Evolutionary conservation across 1,140 invertebrate genomes (phyloP).

Genomic region (Heterodera schachtii): DNA sequence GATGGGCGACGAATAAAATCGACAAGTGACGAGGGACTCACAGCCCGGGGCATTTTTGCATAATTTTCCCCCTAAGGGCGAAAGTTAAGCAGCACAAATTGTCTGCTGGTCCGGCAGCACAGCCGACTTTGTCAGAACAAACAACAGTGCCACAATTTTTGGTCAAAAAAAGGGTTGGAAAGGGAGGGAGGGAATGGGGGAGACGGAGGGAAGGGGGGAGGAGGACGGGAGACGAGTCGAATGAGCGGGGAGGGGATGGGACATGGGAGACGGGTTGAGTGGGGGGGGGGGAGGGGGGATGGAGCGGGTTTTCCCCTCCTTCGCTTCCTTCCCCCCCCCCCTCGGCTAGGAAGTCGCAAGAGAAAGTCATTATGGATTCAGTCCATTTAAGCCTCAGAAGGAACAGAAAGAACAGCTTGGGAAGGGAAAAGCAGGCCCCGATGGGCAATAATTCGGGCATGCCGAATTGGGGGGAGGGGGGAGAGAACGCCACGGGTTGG

Average conservation of each 20-base stretch:
- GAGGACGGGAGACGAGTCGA: not conserved
- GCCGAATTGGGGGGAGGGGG: not conserved
- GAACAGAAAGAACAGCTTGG: not conserved
- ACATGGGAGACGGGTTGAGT: not conserved
- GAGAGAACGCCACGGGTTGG: not conserved
- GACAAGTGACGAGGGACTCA: not conserved
- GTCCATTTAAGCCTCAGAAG: slow-evolving; percentile 6
- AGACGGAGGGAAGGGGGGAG: not conserved
- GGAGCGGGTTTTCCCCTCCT: not conserved
- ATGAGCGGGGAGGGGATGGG: not conserved
- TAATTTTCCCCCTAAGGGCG: not conserved
- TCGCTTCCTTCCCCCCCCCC: too few relatives aligned
- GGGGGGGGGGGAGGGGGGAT: not conserved
- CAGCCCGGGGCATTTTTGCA: slow-evolving; percentile 6
- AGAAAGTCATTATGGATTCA: slow-evolving; percentile 13
- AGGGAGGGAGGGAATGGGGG: not conserved
- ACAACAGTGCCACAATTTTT: too few relatives aligned
- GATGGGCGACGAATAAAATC: not conserved
- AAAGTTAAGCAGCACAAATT: not conserved
- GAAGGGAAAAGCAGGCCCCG: not conserved
- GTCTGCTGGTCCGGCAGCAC: not conserved
- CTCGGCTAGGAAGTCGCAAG: not conserved
- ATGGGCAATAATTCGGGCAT: slow-evolving; percentile 4
- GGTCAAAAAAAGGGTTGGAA: too few relatives aligned
- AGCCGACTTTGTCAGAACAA: too few relatives aligned